Conservation (phyloP, 2,888 invertebrate genomes). For the Lumbricus terrestris region DNA sequence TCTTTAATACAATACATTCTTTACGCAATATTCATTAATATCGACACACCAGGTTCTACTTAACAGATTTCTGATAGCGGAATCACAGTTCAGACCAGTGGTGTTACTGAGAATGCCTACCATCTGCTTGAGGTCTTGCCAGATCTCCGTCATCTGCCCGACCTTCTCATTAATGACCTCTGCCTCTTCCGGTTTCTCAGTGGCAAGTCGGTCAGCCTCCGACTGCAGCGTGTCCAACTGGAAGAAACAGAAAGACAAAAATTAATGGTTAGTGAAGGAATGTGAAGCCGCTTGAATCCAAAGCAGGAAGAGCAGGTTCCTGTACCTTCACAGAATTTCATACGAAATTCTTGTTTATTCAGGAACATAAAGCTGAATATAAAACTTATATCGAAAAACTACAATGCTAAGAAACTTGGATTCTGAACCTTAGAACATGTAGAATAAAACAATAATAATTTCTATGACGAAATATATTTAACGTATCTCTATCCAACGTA, state of each 20-base stretch:
- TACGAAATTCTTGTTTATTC: too few species aligned
- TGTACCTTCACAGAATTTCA: not conserved
- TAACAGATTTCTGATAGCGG: too few species aligned
- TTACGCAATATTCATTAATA: too few species aligned
- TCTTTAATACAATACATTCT: too few species aligned
- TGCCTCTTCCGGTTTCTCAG: slow-evolving; percentile 80
- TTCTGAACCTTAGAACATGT: too few species aligned
- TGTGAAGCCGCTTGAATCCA: not conserved
- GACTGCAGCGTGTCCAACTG: slow-evolving; percentile 83
- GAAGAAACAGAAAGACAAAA: not conserved
- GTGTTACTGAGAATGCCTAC: slow-evolving; percentile 55
- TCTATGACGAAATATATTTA: too few species aligned
- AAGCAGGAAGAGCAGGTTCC: not conserved
- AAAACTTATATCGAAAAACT: too few species aligned
- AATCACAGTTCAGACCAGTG: not conserved
- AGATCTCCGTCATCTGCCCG: slow-evolving; percentile 83
- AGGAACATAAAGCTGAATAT: too few species aligned
- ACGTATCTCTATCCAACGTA: too few species aligned
- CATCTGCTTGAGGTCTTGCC: slow-evolving; percentile 96
- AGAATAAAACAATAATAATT: too few species aligned
- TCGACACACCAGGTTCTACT: too few species aligned
- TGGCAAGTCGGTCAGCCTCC: slow-evolving; percentile 87
- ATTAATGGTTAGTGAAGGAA: not conserved
- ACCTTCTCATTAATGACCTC: slow-evolving; percentile 69
- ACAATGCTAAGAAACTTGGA: too few species aligned